Evolutionary conservation across 2,797 vertebrate genomes (phyloP).

Genomic region (Pangasius djambal): DNA sequence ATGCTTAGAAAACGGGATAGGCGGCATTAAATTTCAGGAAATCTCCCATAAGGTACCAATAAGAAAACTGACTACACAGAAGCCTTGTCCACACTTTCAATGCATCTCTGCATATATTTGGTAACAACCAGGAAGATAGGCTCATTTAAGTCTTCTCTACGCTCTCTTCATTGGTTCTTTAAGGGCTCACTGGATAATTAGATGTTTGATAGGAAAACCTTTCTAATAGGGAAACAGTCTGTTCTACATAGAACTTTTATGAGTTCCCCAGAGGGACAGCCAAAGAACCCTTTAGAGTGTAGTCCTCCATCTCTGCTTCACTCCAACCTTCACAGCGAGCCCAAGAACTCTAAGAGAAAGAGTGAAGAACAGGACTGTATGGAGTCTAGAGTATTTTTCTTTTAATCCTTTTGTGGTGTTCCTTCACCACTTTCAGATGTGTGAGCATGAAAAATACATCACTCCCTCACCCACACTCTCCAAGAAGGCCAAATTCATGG

Average conservation of each 20-base stretch:
- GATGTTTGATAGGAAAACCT: background rate
- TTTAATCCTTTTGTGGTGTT: slow-evolving; percentile 48
- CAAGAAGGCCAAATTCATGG: slow-evolving; percentile 71
- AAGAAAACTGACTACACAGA: background rate
- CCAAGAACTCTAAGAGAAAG: slow-evolving; percentile 30
- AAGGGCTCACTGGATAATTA: background rate
- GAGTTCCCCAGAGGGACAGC: background rate
- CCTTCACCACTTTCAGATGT: slow-evolving; percentile 71
- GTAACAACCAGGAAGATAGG: background rate
- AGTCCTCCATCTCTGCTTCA: slow-evolving; percentile 3
- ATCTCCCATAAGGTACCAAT: background rate
- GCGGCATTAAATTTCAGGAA: background rate
- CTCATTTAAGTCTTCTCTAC: background rate
- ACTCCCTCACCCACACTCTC: slow-evolving; percentile 65
- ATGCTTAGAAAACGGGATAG: background rate
- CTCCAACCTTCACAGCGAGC: background rate
- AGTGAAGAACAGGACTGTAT: slow-evolving; percentile 40
- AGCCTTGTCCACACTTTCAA: background rate
- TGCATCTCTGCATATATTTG: background rate
- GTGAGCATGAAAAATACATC: slow-evolving; percentile 75
- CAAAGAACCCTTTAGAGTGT: background rate
- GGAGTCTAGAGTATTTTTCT: slow-evolving; percentile 55
- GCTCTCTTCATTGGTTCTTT: background rate
- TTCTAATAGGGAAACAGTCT: background rate
- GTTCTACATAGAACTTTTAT: background rate